A percentile compares a stretch with the other conserved stretches of the same genome.
These are phyloP conservation scores for Drosophila orosa DNA, from an alignment of 1,140 invertebrate species.

Conservation along the genomic window DNA sequence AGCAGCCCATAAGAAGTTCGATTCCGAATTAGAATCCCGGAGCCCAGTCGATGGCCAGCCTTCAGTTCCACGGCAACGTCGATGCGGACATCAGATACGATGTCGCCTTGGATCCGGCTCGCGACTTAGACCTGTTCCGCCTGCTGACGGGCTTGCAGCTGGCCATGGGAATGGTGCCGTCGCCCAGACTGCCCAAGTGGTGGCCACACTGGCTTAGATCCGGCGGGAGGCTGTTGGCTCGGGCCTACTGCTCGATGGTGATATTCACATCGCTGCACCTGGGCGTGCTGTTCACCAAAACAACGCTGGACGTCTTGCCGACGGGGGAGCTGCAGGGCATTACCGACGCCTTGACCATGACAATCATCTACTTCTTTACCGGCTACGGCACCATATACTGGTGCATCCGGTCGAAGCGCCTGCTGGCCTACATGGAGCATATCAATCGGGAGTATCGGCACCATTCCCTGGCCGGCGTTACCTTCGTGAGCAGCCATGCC, in stretches of 20 bases:
- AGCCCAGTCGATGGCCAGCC: constrained; percentile 51
- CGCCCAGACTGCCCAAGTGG: constrained; percentile 18
- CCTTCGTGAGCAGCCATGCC: constrained; percentile 59
- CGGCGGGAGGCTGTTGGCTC: background rate
- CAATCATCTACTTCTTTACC: constrained; percentile 74
- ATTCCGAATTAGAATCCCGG: background rate
- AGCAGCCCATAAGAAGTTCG: constrained; percentile 38
- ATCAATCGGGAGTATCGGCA: constrained; percentile 72
- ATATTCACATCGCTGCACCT: constrained; percentile 53
- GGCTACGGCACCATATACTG: constrained; percentile 66
- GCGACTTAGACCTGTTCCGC: constrained; percentile 49
- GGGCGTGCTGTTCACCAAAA: constrained; percentile 63
- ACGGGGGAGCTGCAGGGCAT: constrained; percentile 69
- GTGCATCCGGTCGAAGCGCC: constrained; percentile 40
- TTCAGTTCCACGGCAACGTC: constrained; percentile 64
- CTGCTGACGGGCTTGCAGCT: constrained; percentile 34
- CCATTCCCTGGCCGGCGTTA: constrained; percentile 74
- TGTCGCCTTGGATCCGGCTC: constrained; percentile 25
- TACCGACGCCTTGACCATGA: constrained; percentile 75
- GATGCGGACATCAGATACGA: constrained; percentile 48
- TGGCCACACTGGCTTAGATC: constrained; percentile 38
- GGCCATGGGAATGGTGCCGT: constrained; percentile 44
- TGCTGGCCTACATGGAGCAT: constrained; percentile 43
- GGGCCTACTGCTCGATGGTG: constrained; percentile 39
- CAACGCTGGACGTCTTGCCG: constrained; percentile 64